A percentile compares a stretch with the other conserved stretches of the same genome.
These are phyloP conservation scores for Yponomeuta sedellus DNA, from an alignment of 2,888 invertebrate species.

Conservation along the genomic window DNA sequence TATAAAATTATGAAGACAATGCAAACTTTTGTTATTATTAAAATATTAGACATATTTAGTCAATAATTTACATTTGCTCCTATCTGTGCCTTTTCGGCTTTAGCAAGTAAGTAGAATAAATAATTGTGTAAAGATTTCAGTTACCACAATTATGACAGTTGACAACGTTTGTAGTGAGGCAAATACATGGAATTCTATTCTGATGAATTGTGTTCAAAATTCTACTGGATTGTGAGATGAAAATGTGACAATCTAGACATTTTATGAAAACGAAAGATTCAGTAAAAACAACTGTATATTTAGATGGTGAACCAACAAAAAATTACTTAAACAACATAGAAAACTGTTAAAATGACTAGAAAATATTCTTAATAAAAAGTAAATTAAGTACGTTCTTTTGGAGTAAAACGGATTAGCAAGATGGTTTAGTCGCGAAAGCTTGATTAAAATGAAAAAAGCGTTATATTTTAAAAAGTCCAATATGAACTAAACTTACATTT, in stretches of 20 bases:
- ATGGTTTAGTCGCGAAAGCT: not conserved
- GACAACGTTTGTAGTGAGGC: not conserved
- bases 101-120: constrained; percentile 1
- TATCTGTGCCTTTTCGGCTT: not conserved
- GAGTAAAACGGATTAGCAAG: not conserved
- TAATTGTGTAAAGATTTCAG: not conserved
- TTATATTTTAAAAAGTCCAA: not conserved
- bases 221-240: not conserved
- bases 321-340: not conserved
- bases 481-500: not conserved
- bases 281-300: not conserved
- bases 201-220: not conserved
- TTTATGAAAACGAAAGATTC: not conserved
- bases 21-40: too few relatives aligned
- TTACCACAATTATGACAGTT: not conserved
- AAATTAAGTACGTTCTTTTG: not conserved
- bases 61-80: too few relatives aligned
- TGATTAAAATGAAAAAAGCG: not conserved
- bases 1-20: too few relatives aligned
- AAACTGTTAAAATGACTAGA: not conserved
- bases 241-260: not conserved
- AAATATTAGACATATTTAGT: too few relatives aligned
- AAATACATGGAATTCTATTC: not conserved
- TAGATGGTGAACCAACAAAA: not conserved
- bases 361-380: not conserved